Conservation (phyloP, 2,113 vertebrate species). For the Cichladusa arquata region DNA sequence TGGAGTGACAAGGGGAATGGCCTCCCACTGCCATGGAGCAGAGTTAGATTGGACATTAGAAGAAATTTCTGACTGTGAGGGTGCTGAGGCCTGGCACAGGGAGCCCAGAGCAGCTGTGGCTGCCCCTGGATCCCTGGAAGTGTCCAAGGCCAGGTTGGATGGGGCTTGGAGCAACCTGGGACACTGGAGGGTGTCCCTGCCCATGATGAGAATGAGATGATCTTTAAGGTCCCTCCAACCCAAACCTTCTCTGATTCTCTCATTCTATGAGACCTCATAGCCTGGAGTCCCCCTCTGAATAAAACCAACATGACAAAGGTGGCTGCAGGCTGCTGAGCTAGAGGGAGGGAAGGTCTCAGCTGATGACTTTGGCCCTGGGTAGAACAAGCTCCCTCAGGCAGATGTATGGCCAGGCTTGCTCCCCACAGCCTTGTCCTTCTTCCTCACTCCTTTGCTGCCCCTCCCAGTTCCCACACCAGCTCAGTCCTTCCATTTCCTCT, state of each 20-base stretch:
- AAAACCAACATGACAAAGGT: neutral
- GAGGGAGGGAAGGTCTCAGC: neutral
- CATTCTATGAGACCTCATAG: neutral
- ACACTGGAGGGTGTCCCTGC: neutral
- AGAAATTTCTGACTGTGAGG: neutral
- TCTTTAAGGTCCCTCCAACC: neutral
- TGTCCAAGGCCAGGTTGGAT: fast-evolving
- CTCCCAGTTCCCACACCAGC: neutral
- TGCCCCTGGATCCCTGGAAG: neutral
- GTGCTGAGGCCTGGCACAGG: neutral
- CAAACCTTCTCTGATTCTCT: neutral
- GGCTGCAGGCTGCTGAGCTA: neutral
- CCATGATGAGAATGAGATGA: neutral
- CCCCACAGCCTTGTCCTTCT: neutral
- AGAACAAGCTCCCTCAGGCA: neutral
- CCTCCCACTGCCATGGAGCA: neutral
- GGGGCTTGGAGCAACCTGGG: neutral
- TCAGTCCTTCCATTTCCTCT: neutral
- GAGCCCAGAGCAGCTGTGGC: neutral
- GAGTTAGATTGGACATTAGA: neutral
- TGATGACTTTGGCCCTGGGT: neutral
- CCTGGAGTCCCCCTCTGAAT: neutral
- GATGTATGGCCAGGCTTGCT: neutral
- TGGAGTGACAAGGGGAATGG: neutral
- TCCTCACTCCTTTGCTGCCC: neutral